Evolutionary conservation across 2,888 invertebrate genomes (phyloP).

Genomic region (Cepaea hortensis): DNA sequence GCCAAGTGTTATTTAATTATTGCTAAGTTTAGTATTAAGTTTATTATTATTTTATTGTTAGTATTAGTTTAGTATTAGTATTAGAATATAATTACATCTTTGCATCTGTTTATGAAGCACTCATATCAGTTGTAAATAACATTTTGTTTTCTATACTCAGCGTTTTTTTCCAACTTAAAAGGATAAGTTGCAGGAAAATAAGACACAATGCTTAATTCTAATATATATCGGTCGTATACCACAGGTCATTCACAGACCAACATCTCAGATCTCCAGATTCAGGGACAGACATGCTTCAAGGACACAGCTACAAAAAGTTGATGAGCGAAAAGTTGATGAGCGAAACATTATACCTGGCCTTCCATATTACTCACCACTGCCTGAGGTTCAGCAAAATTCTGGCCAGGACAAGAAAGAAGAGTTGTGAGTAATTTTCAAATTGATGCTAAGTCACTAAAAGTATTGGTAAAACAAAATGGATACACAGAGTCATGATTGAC

Average conservation of each 20-base stretch:
- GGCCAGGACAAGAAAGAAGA: background rate
- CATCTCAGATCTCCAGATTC: conserved; percentile 63
- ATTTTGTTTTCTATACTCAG: too few species aligned
- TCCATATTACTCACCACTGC: conserved; percentile 65
- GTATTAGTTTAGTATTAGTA: too few species aligned
- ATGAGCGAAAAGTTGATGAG: conserved; percentile 32
- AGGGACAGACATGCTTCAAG: conserved; percentile 49
- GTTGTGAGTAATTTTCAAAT: conserved; percentile 8
- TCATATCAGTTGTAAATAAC: too few species aligned
- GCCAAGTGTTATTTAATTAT: too few species aligned
- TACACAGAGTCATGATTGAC: background rate
- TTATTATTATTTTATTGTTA: too few species aligned
- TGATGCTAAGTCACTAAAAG: background rate
- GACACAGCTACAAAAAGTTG: conserved; percentile 14
- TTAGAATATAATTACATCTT: too few species aligned
- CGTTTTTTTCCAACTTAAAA: too few species aligned
- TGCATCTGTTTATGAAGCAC: too few species aligned
- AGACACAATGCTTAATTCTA: too few species aligned
- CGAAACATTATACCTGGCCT: conserved; percentile 51
- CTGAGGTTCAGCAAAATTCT: conserved; percentile 56
- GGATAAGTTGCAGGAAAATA: too few species aligned
- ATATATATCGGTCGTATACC: background rate
- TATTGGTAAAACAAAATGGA: too few species aligned
- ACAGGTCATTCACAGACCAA: conserved; percentile 67
- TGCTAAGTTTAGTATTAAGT: too few species aligned